Conservation (phyloP, 2,113 vertebrate genomes). For the Ancistrus triradiatus region DNA sequence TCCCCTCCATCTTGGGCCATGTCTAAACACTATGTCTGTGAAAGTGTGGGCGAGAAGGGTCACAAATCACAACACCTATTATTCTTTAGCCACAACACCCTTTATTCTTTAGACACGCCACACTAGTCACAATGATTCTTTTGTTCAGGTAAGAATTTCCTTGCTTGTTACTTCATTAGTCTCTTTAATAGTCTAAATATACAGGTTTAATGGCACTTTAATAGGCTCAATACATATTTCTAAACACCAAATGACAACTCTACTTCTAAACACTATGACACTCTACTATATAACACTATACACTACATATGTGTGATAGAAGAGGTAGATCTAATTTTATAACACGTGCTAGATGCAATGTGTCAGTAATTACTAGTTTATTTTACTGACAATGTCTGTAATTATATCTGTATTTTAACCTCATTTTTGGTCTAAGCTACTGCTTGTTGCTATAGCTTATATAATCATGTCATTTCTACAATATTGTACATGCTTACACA, state of each 20-base stretch:
- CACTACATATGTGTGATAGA: too few species aligned
- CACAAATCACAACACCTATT: conserved; percentile 67
- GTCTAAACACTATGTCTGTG: too few species aligned
- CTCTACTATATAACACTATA: background rate
- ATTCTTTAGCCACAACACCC: conserved; percentile 52
- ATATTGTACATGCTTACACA: too few species aligned
- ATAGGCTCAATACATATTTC: background rate
- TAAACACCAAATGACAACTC: background rate
- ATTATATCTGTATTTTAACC: too few species aligned
- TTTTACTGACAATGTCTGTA: too few species aligned
- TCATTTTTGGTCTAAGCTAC: too few species aligned
- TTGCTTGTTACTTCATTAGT: conserved; percentile 11
- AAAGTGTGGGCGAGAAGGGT: conserved; percentile 66
- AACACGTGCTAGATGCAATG: too few species aligned
- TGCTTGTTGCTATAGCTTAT: too few species aligned
- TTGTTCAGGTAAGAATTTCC: too few species aligned
- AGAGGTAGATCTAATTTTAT: background rate
- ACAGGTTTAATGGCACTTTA: background rate
- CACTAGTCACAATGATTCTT: background rate
- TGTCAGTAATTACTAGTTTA: too few species aligned
- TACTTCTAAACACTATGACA: too few species aligned
- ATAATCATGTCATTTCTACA: too few species aligned
- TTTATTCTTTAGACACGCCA: background rate
- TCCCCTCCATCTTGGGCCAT: conserved; percentile 54
- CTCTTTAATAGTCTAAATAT: conserved; percentile 2